phyloP scores from a whole-genome alignment of 2,888 invertebrate genomes.

The Hydrotaea diabolus region DNA sequence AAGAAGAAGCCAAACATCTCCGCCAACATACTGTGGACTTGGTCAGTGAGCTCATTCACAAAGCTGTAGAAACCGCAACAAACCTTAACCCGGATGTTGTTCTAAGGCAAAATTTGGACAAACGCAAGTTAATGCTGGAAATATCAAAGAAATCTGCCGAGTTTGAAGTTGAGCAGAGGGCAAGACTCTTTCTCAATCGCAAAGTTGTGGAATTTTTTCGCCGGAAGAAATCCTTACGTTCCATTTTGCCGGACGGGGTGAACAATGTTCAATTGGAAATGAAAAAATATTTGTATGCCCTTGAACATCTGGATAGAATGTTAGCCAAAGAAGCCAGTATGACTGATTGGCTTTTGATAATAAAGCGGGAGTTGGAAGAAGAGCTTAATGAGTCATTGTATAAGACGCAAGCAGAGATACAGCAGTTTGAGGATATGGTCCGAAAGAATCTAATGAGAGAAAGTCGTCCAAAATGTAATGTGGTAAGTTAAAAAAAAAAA shows the following conservation, averaged over 20 bases:
- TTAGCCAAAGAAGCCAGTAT: constrained; percentile 45
- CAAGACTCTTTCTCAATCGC: constrained; percentile 68
- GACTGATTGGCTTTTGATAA: constrained; percentile 42
- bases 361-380: not conserved
- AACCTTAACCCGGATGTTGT: constrained; percentile 46
- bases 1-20: constrained; percentile 23
- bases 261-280: not conserved
- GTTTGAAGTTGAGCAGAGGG: constrained; percentile 63
- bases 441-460: constrained; percentile 49
- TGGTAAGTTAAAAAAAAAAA: constrained; percentile 54
- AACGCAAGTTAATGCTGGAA: constrained; percentile 59
- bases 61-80: constrained; percentile 68
- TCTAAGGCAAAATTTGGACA: constrained; percentile 70
- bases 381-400: not conserved
- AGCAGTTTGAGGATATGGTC: constrained; percentile 53
- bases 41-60: constrained; percentile 65
- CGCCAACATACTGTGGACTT: constrained; percentile 62
- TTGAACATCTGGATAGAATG: constrained; percentile 69
- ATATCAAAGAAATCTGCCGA: constrained; percentile 48
- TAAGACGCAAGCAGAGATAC: constrained; percentile 34
- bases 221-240: constrained; percentile 70
- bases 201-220: constrained; percentile 73
- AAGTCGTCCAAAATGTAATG: constrained; percentile 56
- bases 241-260: constrained; percentile 68
- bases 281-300: constrained; percentile 64